Evolutionary conservation across 2,113 vertebrate genomes (phyloP).

Genomic region (Pogona vitticeps): DNA sequence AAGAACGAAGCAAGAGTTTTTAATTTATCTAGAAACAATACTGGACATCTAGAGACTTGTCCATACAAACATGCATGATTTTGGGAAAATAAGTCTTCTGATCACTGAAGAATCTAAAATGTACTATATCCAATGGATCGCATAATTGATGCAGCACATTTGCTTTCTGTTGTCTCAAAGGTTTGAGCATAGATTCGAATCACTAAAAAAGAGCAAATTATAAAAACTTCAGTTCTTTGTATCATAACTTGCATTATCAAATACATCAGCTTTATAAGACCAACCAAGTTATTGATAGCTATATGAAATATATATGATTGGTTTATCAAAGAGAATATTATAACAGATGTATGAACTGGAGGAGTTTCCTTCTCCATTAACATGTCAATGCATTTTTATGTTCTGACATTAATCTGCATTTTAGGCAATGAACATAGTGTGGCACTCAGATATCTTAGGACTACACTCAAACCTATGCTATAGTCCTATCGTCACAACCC

Average conservation of each 20-base stretch:
- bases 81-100: not conserved
- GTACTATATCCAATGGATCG: not conserved
- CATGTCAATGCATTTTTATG: not conserved
- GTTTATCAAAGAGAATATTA: not conserved
- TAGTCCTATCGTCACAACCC: no score
- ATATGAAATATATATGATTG: not conserved
- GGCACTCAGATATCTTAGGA: not conserved
- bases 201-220: not conserved
- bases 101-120: not conserved
- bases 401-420: not conserved
- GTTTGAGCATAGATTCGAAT: not conserved
- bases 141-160: not conserved
- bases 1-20: constrained; percentile 27
- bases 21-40: not conserved
- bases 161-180: not conserved
- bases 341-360: not conserved
- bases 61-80: not conserved
- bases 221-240: not conserved
- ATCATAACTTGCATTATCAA: no score
- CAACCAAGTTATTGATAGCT: not conserved
- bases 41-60: not conserved
- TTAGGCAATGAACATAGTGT: not conserved
- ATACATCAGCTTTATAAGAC: not conserved
- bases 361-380: not conserved
- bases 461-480: not conserved